Percentiles rank a stretch among this genome's conserved stretches.
Evolutionary conservation across 1,140 invertebrate species (phyloP).

Genomic region (Ctenoplectra terminalis): DNA sequence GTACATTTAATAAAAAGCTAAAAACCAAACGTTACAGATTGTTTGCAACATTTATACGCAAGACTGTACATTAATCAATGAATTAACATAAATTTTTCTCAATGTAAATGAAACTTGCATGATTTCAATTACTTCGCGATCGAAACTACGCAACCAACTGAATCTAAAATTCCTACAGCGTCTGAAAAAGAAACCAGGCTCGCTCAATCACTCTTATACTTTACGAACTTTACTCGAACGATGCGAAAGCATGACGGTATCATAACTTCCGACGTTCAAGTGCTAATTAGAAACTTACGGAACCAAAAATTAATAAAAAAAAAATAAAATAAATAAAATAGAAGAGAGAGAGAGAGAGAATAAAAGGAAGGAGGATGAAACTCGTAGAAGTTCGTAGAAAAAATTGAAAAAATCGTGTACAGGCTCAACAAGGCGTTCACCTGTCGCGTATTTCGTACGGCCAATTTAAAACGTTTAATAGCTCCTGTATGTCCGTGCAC

Average conservation of each 20-base stretch:
- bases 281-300: conserved; percentile 2
- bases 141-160: background rate
- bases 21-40: too few species aligned
- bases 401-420: background rate
- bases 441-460: background rate
- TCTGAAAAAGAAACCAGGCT: background rate
- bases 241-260: background rate
- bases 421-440: conserved; percentile 1
- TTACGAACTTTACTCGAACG: background rate
- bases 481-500: conserved; percentile 1
- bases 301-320: background rate
- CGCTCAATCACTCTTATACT: background rate
- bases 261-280: conserved; percentile 1
- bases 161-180: background rate
- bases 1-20: too few species aligned
- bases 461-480: conserved; percentile 33
- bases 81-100: too few species aligned
- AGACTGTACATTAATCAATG: too few species aligned
- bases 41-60: too few species aligned
- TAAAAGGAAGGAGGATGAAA: background rate
- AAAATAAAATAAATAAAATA: too few species aligned
- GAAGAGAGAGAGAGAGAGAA: background rate
- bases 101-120: too few species aligned
- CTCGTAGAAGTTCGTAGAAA: background rate
- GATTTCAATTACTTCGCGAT: too few species aligned